phyloP scores from a whole-genome alignment of 2,888 invertebrate genomes.

The Agriopis marginaria region DNA sequence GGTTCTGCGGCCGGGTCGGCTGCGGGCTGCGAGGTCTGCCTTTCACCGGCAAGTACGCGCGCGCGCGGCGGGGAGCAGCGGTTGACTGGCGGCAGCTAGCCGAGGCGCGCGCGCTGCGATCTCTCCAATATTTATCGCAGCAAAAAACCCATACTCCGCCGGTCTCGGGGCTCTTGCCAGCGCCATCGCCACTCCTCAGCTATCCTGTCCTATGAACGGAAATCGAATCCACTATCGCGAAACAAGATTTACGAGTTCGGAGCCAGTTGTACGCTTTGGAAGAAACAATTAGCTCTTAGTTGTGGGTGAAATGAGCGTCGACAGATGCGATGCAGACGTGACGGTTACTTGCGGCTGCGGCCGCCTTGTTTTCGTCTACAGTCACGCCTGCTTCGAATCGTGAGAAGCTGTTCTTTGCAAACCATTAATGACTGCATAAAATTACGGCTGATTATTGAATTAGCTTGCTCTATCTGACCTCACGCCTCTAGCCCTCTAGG shows the following conservation, averaged over 20 bases:
- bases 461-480: conserved; percentile 34
- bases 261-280: conserved; percentile 62
- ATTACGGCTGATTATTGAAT: conserved; percentile 38
- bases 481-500: conserved; percentile 36
- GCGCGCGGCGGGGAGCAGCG: conserved; percentile 76
- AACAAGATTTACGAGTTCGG: conserved; percentile 66
- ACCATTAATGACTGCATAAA: conserved; percentile 36
- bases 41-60: conserved; percentile 57
- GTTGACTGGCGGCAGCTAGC: conserved; percentile 66
- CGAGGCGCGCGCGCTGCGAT: conserved; percentile 73
- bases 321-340: conserved; percentile 46
- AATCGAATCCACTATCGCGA: conserved; percentile 60
- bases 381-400: conserved; percentile 34
- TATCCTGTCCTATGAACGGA: conserved; percentile 65
- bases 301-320: conserved; percentile 35
- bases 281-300: conserved; percentile 57
- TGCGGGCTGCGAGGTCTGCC: conserved; percentile 38
- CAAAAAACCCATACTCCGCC: conserved; percentile 62
- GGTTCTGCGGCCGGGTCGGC: conserved; percentile 56
- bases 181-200: conserved; percentile 54
- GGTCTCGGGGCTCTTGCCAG: conserved; percentile 45
- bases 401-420: conserved; percentile 41
- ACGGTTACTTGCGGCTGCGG: conserved; percentile 29
- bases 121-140: conserved; percentile 70
- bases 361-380: conserved; percentile 38